These are phyloP conservation scores for Hydrocynus forskahlii DNA, from an alignment of 2,797 vertebrate genomes.

Conservation along the genomic window DNA sequence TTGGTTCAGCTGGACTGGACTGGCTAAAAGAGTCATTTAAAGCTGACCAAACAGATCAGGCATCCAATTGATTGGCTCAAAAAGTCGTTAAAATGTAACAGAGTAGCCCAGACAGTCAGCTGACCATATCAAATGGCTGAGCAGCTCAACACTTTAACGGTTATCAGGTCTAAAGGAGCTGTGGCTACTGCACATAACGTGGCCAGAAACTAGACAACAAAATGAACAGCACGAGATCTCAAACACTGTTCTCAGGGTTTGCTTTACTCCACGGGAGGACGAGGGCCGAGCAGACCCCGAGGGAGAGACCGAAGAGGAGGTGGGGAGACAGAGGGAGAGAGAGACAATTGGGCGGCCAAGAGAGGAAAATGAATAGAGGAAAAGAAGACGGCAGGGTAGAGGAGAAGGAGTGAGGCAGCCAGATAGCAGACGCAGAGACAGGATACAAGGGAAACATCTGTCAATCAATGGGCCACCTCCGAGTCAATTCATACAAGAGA, in stretches of 20 bases:
- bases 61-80: background rate
- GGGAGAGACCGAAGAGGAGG: slow-evolving; percentile 23
- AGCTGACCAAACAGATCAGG: background rate
- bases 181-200: no score
- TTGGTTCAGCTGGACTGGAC: no score
- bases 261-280: slow-evolving; percentile 6
- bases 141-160: background rate
- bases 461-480: slow-evolving; percentile 31
- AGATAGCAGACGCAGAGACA: slow-evolving; percentile 30
- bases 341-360: background rate
- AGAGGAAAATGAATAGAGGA: slow-evolving; percentile 5
- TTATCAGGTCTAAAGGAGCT: no score
- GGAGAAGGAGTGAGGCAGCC: background rate
- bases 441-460: slow-evolving; percentile 30
- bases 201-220: background rate
- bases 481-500: slow-evolving; percentile 22
- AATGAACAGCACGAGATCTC: background rate
- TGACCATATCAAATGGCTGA: background rate
- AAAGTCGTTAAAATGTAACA: background rate
- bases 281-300: background rate
- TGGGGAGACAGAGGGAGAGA: background rate
- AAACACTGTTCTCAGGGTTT: background rate
- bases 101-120: background rate
- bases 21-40: background rate
- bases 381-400: slow-evolving; percentile 22